A percentile compares a stretch with the other conserved stretches of the same genome.
phyloP scores from a whole-genome alignment of 2,888 invertebrate species.

The Diaperis boleti region DNA sequence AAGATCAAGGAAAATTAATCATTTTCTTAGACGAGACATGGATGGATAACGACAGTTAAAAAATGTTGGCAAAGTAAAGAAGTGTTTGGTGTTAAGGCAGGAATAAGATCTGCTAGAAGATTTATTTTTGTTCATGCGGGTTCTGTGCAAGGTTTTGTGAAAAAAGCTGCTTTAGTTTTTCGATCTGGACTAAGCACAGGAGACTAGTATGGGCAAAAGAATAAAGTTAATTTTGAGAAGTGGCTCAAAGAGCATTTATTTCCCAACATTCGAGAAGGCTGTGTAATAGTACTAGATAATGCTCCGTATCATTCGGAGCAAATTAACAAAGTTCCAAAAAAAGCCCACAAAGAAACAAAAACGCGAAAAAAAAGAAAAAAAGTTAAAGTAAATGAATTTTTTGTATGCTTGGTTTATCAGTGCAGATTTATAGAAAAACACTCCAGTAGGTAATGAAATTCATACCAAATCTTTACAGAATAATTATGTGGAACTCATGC shows the following conservation, averaged over 20 bases:
- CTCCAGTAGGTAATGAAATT: no score
- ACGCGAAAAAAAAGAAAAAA: no score
- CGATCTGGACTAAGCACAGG: slow-evolving; percentile 9
- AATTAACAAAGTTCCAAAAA: no score
- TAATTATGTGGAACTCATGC: no score
- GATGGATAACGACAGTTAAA: slow-evolving; percentile 2
- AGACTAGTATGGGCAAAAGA: slow-evolving; percentile 46
- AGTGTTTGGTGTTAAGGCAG: not conserved
- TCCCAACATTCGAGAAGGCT: slow-evolving; percentile 36
- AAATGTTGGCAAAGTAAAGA: slow-evolving; percentile 8
- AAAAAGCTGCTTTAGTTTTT: not conserved
- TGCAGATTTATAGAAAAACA: no score
- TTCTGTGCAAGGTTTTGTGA: not conserved
- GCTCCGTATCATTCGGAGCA: no score
- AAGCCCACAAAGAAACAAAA: no score
- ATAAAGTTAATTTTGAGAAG: slow-evolving; percentile 41
- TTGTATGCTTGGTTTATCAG: no score
- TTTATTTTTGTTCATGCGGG: slow-evolving; percentile 2
- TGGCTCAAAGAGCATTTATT: slow-evolving; percentile 41
- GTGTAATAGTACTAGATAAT: slow-evolving; percentile 46
- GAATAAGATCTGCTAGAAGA: not conserved
- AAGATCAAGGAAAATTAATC: not conserved
- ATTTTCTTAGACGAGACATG: not conserved
- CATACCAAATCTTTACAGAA: no score
- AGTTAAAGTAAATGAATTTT: no score